These are phyloP conservation scores for Ginglymostoma cirratum DNA, from an alignment of 2,113 vertebrate genomes.

Conservation along the genomic window DNA sequence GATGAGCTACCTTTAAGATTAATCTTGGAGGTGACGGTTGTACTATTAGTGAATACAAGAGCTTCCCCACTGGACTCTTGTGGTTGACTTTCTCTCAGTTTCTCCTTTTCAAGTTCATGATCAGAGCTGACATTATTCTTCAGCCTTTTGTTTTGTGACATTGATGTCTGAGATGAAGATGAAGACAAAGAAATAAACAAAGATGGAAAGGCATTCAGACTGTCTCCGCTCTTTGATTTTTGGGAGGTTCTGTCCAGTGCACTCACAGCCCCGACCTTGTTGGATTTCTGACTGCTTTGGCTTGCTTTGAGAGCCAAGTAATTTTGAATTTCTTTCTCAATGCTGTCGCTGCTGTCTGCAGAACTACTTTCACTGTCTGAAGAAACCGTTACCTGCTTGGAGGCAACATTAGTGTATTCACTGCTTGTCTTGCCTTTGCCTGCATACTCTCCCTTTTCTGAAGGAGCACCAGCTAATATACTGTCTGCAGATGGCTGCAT, in stretches of 20 bases:
- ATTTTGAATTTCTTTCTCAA: conserved; percentile 83
- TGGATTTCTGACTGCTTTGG: conserved; percentile 54
- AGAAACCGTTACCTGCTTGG: conserved; percentile 41
- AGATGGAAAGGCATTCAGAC: neutral
- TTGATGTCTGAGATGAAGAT: neutral
- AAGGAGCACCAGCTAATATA: neutral
- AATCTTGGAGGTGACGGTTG: neutral
- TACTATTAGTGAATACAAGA: neutral
- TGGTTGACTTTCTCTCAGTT: neutral
- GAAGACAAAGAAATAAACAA: neutral
- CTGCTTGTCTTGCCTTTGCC: neutral
- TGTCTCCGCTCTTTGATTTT: neutral
- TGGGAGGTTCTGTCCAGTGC: neutral
- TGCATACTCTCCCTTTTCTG: no score
- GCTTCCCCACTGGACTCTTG: neutral
- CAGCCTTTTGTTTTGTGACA: neutral
- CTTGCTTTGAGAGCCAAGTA: conserved; percentile 86
- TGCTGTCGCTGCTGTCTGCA: conserved; percentile 85
- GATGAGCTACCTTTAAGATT: neutral
- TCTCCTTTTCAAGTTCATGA: neutral
- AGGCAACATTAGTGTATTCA: neutral
- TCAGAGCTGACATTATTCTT: neutral
- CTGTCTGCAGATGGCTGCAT: neutral
- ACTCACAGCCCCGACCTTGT: neutral
- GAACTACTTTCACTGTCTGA: conserved; percentile 68